Evolutionary conservation across 1,140 invertebrate genomes (phyloP), one percentile per base, ranked within the genome.

Genomic region (Tetramorium simillimum): DNA sequence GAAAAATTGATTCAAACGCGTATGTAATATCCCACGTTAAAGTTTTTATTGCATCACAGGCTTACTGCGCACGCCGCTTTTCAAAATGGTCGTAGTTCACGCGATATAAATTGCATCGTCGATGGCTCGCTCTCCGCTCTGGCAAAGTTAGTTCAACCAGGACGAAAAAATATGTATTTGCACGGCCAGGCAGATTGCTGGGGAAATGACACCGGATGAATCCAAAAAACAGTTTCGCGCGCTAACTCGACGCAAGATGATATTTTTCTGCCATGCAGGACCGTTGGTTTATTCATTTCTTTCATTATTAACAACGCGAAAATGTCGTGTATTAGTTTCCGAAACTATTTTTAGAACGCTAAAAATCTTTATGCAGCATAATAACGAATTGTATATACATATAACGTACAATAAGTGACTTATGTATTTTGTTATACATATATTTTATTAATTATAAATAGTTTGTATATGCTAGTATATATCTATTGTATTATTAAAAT

Each of bases 31-130:
- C 24, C 69, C 69, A 37, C 40, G 69, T 40, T 84, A 73, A 84
- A 84, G 80, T 84, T 73, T 82, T 82, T 60, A 84, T 60, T 46
- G 69, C 80, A 73, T 49, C 67, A 37, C 69, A 53, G 28, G 51
- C 80, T 84, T 84, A 75, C 53, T 62, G 69, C 24, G 67, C 37
- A 53, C 53, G 28, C 51, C 53, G 67, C 53, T 84, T 84, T 84
- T 75, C 69, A 60, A 84, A 84, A 84, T 60, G 80, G 40, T 60
- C 80, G 80, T 84, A 60, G 53, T 84, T 75, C 80, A 60, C 69
- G 80, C 69, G 53, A 84, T 84, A 84, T 75, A 84, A 75, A 84
- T 84, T 84, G 80, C 80, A 84, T 60, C 69, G 69, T 75, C 80
- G 80, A 84, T 73, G 43, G 69, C 69, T 75, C 53, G 40, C 56